A percentile compares a stretch with the other conserved stretches of the same genome.
Evolutionary conservation across 2,797 vertebrate species (phyloP).

Genomic region (Rhodeus uyekii): DNA sequence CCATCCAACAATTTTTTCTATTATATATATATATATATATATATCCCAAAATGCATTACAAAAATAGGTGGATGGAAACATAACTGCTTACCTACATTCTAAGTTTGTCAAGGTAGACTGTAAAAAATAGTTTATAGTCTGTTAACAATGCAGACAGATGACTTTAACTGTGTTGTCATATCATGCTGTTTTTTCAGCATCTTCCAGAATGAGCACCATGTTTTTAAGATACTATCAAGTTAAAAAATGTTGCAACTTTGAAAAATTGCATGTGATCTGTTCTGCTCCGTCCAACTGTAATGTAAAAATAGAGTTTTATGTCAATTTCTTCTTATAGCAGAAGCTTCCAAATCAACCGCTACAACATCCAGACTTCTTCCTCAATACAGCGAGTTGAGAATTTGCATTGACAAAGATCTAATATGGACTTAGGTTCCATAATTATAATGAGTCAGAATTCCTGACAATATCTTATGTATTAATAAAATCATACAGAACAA

Average conservation of each 20-base stretch:
- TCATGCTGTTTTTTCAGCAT: neutral
- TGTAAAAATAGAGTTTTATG: neutral
- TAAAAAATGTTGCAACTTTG: conserved; percentile 17
- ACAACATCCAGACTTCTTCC: neutral
- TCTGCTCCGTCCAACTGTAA: conserved; percentile 2
- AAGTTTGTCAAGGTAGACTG: neutral
- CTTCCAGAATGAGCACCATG: neutral
- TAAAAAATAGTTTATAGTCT: neutral
- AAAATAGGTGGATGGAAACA: too few relatives aligned
- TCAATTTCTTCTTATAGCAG: neutral
- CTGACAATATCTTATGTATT: neutral
- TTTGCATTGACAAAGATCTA: neutral
- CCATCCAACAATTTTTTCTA: too few relatives aligned
- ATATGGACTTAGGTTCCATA: neutral
- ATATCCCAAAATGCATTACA: too few relatives aligned
- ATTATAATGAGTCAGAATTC: conserved; percentile 5
- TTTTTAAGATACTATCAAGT: neutral
- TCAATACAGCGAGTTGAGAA: neutral
- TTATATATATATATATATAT: too few relatives aligned
- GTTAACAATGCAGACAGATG: neutral
- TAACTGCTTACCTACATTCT: neutral
- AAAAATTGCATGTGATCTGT: neutral
- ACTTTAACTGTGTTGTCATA: neutral
- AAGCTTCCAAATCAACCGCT: neutral
- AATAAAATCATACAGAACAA: neutral